Evolutionary conservation across 2,888 invertebrate species (phyloP), one percentile per base, ranked within the genome.

Genomic region (Noctua janthe): DNA sequence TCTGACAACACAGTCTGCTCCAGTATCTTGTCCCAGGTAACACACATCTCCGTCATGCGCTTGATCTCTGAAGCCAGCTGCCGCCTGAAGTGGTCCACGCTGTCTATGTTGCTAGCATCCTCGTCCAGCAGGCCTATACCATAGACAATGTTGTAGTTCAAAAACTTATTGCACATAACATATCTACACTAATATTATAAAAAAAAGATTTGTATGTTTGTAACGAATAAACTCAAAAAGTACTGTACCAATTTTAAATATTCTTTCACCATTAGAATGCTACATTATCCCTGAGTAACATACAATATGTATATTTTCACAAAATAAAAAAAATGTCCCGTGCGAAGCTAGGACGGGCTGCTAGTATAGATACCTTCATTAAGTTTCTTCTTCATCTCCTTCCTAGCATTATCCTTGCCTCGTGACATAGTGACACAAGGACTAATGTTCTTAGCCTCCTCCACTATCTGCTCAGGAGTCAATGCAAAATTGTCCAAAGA

Each of bases 371-470:
- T 91, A 97, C 97, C 97, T 89, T 96, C 95, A 71, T 92, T 87
- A n/a, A 95, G 85, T 88, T 96, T 97, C 86, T 94, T 91, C 74
- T 93, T 95, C 96, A 95, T 97, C 89, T 98, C 98, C 71, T 95
- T 97, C 56, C 97, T 94, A 0, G 97, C 97, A 87, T 97, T 97
- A 2, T 94, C 95, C 87, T 98, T 98, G 0, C 98, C 98, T 43
- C 98, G 93, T 0, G 97, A 97, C 76, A 97, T 90, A 1, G 97
- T 97, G 0, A 98, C 97, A 91, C 96, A 97, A 0, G 98, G 98
- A 83, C 97, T 97, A 0, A 97, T 93, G 76, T 94, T 96, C 62
- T 91, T 92, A 2, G 90, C 90, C 74, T 92, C 92, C 11, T 93
- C 92, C 0, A 76, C 77, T n/a, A 93, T 92, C 81, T 94, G 93